Base-by-base conservation (phyloP, 2,113 vertebrate genomes). In the Mirounga angustirostris region DNA sequence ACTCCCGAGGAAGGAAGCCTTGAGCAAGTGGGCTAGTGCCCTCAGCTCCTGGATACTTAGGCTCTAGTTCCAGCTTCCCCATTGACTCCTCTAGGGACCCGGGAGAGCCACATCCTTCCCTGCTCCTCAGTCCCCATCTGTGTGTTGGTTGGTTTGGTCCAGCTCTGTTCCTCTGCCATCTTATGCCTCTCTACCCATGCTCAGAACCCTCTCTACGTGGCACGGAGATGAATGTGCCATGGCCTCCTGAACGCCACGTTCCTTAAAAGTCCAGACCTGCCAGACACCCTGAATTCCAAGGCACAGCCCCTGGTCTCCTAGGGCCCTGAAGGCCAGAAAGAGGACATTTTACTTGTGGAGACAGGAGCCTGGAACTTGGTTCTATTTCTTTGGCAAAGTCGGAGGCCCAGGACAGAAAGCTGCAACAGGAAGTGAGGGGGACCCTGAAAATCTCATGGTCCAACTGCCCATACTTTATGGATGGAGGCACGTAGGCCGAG, bases 251-350 rank as follows among this genome's bases (percentile, higher is more conserved):
- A 19, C 22, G 19, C 18, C 5, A 33, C 46, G 56, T 8, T 59
- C 28, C n/a, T 69, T 73, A 19, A 58, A 5, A 9, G 26, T 19
- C 69, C 63, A 67, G 65, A 58, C 33, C 0, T 0, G 30, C 19
- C 56, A 28, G 81, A 19, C 46, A 13, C 7, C 63, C 24, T 3
- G 33, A 7, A 22, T 36, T 43, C n/a, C 28, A 52, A 30, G 28
- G 10, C 10, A n/a, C 54, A 78, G 19, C 4, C 18, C 54, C 61
- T 54, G 59, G 79, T 40, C 56, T 22, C 56, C 56, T 24, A 5
- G 0, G 33, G 28, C 3, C 30, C 2, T 0, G 22, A 8, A 11
- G 0, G 28, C 33, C 61, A 33, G 61, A 28, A 56, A 28, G 58
- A n/a, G 10, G 63, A 52, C 21, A 1, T 63, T 21, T 18, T n/a